Evolutionary conservation across 2,113 vertebrate genomes (phyloP), one percentile per base, ranked within the genome.

Genomic region (Melanocharis versteri): DNA sequence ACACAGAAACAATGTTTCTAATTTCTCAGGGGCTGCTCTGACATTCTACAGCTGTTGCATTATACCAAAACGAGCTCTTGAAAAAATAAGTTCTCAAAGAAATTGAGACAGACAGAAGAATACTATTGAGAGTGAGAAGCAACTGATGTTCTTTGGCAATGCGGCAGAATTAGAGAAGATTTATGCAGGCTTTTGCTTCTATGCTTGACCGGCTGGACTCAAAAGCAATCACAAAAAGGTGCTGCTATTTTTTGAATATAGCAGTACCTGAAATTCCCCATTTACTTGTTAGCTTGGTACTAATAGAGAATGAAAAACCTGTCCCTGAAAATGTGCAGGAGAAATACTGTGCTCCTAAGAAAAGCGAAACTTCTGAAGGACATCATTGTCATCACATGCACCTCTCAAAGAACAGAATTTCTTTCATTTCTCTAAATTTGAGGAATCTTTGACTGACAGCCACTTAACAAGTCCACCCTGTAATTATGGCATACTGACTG

Each of bases 401-500:
- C 11, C 20, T 85, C 70, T 90, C 57, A 83, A 93, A 83, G 82
- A 83, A 61, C 5, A 80, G 14, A 76, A 77, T 88, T 88, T 64
- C 85, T 90, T 94, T 88, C 31, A 79, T 87, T 94, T 83, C n/a
- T 72, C 53, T 73, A 65, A 80, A 83, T 90, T 79, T 90, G 62
- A 88, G 40, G 40, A 72, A 69, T 14, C 3, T 69, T 95, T 93
- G 88, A 88, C 65, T 94, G 92, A 93, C 94, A 95, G 79, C 61
- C 79, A 65, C 70, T 97, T 91, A 90, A 81, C 65, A 91, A 92
- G 82, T 92, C 83, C 20, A 2, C 58, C 4, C 0, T 83, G 75
- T 69, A 94, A 95, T 96, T 90, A 92, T 88, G 85, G 37, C 71
- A 83, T 64, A 61, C 85, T 92, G 79, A 94, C 85, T 92, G 85